phyloP scores from a whole-genome alignment of 2,888 invertebrate species.

The Microdon myrmicae region DNA sequence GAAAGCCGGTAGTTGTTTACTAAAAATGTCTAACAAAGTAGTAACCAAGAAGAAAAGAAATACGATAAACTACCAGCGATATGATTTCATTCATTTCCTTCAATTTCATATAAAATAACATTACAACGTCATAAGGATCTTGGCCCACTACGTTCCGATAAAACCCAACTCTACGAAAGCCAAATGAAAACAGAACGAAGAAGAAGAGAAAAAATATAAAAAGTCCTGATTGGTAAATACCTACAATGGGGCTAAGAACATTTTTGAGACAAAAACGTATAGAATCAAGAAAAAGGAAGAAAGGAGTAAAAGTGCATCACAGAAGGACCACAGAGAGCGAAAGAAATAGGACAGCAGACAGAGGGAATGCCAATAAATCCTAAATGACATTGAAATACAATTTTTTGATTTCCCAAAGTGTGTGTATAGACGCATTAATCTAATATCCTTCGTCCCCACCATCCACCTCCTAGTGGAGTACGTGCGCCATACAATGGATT shows the following conservation, averaged over 20 bases:
- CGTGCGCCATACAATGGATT: constrained; percentile 50
- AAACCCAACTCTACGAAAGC: constrained; percentile 17
- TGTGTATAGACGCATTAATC: constrained; percentile 50
- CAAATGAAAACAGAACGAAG: constrained; percentile 26
- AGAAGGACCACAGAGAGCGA: not conserved
- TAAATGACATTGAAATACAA: constrained; percentile 47
- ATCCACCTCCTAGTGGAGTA: too few species aligned
- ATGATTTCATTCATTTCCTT: constrained; percentile 31
- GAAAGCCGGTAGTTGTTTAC: too few species aligned
- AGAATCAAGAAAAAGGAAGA: constrained; percentile 13
- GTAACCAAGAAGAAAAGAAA: constrained; percentile 33
- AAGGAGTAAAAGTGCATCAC: constrained; percentile 28
- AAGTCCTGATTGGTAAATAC: constrained; percentile 3
- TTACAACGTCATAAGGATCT: constrained; percentile 32
- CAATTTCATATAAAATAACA: constrained; percentile 45
- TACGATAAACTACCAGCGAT: constrained; percentile 32
- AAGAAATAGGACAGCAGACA: constrained; percentile 45
- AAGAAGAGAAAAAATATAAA: constrained; percentile 8
- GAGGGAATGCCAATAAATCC: constrained; percentile 16
- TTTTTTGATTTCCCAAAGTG: constrained; percentile 46
- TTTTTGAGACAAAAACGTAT: too few species aligned
- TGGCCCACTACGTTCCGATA: not conserved
- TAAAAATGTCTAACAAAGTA: too few species aligned
- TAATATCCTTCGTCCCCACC: too few species aligned
- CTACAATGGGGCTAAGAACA: too few species aligned